These are phyloP conservation scores for Lottia scabra DNA, from an alignment of 2,888 invertebrate genomes.

Conservation along the genomic window DNA sequence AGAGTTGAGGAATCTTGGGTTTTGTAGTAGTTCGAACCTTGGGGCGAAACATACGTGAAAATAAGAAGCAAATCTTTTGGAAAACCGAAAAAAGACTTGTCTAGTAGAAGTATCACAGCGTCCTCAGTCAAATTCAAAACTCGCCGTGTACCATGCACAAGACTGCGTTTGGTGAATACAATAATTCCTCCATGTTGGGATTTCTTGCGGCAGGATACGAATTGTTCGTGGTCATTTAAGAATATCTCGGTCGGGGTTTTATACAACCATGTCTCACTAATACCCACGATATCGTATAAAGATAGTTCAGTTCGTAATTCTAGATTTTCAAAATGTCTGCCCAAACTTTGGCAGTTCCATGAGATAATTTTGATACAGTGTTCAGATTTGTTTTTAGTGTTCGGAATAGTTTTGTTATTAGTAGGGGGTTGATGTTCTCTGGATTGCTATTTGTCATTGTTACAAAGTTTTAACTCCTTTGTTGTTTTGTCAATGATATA, in stretches of 20 bases:
- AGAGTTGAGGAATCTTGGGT: neutral
- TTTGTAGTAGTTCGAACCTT: neutral
- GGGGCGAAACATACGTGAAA: neutral
- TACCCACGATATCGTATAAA: neutral
- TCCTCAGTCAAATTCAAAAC: neutral
- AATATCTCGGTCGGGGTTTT: neutral
- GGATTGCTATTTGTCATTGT: neutral
- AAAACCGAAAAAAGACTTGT: neutral
- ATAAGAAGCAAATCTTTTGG: neutral
- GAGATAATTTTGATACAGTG: neutral
- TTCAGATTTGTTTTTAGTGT: neutral
- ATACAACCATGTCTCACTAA: constrained; percentile 4
- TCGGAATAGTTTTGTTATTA: too few species aligned
- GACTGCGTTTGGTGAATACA: neutral
- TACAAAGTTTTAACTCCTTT: neutral
- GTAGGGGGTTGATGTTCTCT: neutral
- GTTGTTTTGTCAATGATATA: neutral
- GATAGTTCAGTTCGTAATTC: neutral
- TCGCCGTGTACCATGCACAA: neutral
- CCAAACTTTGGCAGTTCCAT: neutral
- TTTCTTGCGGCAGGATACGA: neutral
- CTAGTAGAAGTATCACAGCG: neutral
- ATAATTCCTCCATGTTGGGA: neutral
- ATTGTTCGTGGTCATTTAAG: neutral
- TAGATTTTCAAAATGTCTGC: neutral